phyloP scores from a whole-genome alignment of 2,888 invertebrate species.

The Drosophila flavopinicola region DNA sequence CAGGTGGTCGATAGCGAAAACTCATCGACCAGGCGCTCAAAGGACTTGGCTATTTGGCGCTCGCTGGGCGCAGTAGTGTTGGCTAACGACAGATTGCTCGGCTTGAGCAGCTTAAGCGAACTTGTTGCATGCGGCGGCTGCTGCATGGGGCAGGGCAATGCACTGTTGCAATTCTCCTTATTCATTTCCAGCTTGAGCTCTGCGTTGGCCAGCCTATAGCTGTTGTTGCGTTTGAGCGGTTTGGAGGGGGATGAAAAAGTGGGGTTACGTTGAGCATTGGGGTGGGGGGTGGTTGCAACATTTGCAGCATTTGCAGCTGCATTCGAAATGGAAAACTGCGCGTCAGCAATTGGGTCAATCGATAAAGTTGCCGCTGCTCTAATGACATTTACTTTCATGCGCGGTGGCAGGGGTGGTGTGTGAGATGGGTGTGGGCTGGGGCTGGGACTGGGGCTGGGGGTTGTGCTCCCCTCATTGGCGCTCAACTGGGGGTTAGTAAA shows the following conservation, averaged over 20 bases:
- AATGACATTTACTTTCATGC: constrained; percentile 70
- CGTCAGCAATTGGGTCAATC: constrained; percentile 82
- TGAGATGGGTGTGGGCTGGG: constrained; percentile 24
- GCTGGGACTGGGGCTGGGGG: constrained; percentile 7
- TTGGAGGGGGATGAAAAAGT: constrained; percentile 5
- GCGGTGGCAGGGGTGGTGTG: constrained; percentile 68
- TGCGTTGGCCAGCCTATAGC: constrained; percentile 91
- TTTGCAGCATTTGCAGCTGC: constrained; percentile 35
- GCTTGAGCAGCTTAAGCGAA: constrained; percentile 66
- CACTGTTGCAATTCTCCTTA: constrained; percentile 73
- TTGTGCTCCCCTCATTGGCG: constrained; percentile 5
- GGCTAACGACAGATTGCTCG: constrained; percentile 30
- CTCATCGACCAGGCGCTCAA: constrained; percentile 84
- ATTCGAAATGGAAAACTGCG: constrained; percentile 72
- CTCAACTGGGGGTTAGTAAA: constrained; percentile 40
- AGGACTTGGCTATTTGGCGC: constrained; percentile 87
- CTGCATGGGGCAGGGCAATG: constrained; percentile 68
- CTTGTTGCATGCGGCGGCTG: constrained; percentile 68
- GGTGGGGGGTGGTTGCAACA: not conserved
- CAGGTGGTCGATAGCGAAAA: constrained; percentile 83
- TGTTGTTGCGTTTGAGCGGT: constrained; percentile 90
- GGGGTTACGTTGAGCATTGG: too few species aligned
- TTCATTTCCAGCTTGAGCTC: constrained; percentile 85
- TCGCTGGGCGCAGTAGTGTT: constrained; percentile 71
- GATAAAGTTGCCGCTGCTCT: constrained; percentile 49